A percentile compares a stretch with the other conserved stretches of the same genome.
phyloP scores from a whole-genome alignment of 2,888 invertebrate genomes.

The Cerceris ruficornis region DNA sequence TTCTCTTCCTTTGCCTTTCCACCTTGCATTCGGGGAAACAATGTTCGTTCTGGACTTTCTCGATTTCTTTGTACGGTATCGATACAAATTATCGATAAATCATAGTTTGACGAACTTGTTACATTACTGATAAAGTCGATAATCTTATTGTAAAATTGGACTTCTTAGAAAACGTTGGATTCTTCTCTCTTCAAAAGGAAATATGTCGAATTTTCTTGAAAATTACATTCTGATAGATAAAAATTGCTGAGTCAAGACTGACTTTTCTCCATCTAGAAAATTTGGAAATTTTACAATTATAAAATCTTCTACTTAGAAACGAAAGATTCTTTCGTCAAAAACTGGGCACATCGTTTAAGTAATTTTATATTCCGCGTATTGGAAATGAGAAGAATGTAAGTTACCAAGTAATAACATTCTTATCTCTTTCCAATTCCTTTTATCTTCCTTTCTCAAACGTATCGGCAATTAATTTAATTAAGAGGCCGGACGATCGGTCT shows the following conservation, averaged over 20 bases:
- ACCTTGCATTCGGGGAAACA: not conserved
- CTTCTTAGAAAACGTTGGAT: too few species aligned
- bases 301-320: too few species aligned
- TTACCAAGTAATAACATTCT: slow-evolving; percentile 14
- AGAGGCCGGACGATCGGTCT: slow-evolving; percentile 23
- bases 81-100: not conserved
- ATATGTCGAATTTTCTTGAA: too few species aligned
- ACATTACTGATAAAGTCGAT: too few species aligned
- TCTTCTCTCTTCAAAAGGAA: too few species aligned
- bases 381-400: slow-evolving; percentile 9
- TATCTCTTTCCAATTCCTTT: slow-evolving; percentile 27
- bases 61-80: slow-evolving; percentile 2
- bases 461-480: slow-evolving; percentile 34
- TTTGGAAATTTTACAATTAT: too few species aligned
- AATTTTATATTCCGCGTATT: not conserved
- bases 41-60: not conserved
- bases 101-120: too few species aligned
- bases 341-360: not conserved
- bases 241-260: too few species aligned
- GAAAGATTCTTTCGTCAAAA: too few species aligned
- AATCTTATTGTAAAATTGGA: too few species aligned
- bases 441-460: slow-evolving; percentile 18
- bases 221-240: too few species aligned
- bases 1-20: slow-evolving; percentile 4
- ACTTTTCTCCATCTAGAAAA: too few species aligned